phyloP scores from a whole-genome alignment of 92 coral and sea anemone genomes.

The Phymanthus crucifer region DNA sequence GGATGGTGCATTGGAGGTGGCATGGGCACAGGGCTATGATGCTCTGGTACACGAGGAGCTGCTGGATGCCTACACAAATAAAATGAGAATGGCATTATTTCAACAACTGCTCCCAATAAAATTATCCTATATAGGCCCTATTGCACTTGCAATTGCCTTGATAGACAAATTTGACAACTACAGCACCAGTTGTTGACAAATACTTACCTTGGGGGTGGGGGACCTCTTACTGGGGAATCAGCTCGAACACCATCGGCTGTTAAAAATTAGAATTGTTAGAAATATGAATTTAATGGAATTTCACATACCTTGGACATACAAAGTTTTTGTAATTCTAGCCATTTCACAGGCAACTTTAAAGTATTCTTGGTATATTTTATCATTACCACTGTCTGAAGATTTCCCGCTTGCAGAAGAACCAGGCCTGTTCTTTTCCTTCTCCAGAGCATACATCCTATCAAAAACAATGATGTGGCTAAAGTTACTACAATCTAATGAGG shows the following conservation, averaged over 20 bases:
- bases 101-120: too few species aligned
- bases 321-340: too few species aligned
- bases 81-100: neutral
- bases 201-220: slow-evolving; percentile 33
- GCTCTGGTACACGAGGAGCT: slow-evolving; percentile 33
- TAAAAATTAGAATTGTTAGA: neutral
- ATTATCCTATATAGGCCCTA: too few species aligned
- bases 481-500: too few species aligned
- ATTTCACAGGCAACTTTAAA: neutral
- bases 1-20: slow-evolving; percentile 31
- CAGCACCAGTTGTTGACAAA: neutral
- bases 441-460: slow-evolving; percentile 55
- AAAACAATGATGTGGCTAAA: neutral
- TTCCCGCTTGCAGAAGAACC: slow-evolving; percentile 52
- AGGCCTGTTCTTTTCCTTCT: slow-evolving; percentile 55
- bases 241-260: slow-evolving; percentile 38
- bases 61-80: slow-evolving; percentile 1
- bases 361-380: too few species aligned
- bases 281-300: neutral
- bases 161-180: too few species aligned
- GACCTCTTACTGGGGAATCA: slow-evolving; percentile 35
- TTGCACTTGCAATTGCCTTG: too few species aligned
- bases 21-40: slow-evolving; percentile 31
- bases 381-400: slow-evolving; percentile 40
- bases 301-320: too few species aligned